Evolutionary conservation across 2,797 vertebrate genomes (phyloP), one percentile per base, ranked within the genome.

Genomic region (Rhinella marina): DNA sequence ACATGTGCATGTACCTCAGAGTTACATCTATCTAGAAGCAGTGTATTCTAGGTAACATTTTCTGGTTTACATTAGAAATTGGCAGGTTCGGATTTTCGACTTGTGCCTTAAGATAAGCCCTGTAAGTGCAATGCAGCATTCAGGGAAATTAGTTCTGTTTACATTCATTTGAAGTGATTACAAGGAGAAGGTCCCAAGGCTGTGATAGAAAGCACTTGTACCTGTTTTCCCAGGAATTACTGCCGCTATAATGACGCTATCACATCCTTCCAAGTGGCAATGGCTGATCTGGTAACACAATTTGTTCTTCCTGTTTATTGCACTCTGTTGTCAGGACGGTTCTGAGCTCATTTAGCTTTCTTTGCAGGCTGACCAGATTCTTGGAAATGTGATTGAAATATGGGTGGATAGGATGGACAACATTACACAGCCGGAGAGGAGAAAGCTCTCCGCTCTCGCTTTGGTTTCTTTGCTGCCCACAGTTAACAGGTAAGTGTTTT

Each of bases 351-450:
- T 10, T 0, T 61, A 7, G 23, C 56, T 64, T 48, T 56, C 41
- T 68, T 54, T 92, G 87, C 91, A 99, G 98, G 92, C 96, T 91
- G 96, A 97, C 89, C 97, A 97, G 89, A 94, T 99, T 91, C 94
- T 99, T 91, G 97, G 97, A 88, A 95, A 91, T 73, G 90, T 99
- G 92, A 97, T 99, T 92, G 98, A 99, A 94, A 99, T 99, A 97
- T 99, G 98, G 98, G 97, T 99, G 86, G 98, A 99, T 93, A 96
- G 97, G 81, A 97, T 99, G 97, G 98, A 99, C 94, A 99, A 98
- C 92, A 99, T 99, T 93, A 99, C 98, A 72, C 98, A 99, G 92
- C 98, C 98, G 19, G 98, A 99, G 93, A 96, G 98, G 92, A 96
- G 97, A 92, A 99, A 99, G 89, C 97, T 99, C 91, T 99, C 98